A percentile compares a stretch with the other conserved stretches of the same genome.
Evolutionary conservation across 1,140 invertebrate genomes (phyloP).

Genomic region (Arctopsyche grandis): DNA sequence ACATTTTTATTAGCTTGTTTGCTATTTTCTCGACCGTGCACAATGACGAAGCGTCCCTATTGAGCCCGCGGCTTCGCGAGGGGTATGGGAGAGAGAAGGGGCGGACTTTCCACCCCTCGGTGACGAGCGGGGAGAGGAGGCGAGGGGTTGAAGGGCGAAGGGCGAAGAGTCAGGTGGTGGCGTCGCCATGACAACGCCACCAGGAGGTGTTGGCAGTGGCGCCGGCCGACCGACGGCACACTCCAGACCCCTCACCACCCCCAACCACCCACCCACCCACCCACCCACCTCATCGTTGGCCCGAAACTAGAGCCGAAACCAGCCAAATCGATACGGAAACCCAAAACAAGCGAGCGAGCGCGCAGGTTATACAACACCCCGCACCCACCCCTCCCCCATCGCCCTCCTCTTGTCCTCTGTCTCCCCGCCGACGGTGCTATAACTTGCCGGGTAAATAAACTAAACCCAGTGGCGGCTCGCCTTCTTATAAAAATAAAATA

Average conservation of each 20-base stretch:
- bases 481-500: no score
- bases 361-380: constrained; percentile 33
- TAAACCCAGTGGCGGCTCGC: background rate
- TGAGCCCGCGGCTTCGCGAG: background rate
- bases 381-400: background rate
- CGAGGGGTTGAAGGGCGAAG: constrained; percentile 17
- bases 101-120: background rate
- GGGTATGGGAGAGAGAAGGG: background rate
- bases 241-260: background rate
- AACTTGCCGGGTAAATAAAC: constrained; percentile 38
- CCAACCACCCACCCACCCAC: background rate
- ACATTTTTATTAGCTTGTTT: constrained; percentile 33
- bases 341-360: constrained; percentile 39
- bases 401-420: background rate
- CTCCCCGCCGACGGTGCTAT: background rate
- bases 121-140: background rate
- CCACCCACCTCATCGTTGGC: background rate
- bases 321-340: constrained; percentile 44
- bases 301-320: constrained; percentile 8
- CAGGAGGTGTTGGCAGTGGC: constrained; percentile 47
- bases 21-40: constrained; percentile 23
- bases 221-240: constrained; percentile 39
- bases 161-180: constrained; percentile 42
- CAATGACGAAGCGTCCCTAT: constrained; percentile 34
- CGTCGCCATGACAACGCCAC: constrained; percentile 46